These are phyloP conservation scores for Trogon surrucura DNA, from an alignment of 2,113 vertebrate species.

Conservation along the genomic window DNA sequence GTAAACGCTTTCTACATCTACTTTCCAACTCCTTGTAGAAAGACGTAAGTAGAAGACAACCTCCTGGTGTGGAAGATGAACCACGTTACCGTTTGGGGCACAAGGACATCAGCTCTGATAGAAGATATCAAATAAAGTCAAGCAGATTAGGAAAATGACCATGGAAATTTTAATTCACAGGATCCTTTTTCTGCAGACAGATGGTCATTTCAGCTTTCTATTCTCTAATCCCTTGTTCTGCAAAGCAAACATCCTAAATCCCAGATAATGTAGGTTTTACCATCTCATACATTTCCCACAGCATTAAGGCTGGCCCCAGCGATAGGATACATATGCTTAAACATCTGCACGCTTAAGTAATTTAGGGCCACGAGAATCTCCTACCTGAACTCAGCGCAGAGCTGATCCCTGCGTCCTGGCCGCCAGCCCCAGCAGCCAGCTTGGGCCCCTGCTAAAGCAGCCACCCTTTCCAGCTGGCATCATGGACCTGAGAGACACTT, in stretches of 20 bases:
- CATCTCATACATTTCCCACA: conserved; percentile 75
- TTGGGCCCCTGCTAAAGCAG: not conserved
- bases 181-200: conserved; percentile 72
- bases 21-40: not conserved
- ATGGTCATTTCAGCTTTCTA: conserved; percentile 84
- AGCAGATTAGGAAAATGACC: conserved; percentile 23
- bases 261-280: conserved; percentile 87
- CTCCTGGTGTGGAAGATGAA: not conserved
- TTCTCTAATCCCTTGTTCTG: conserved; percentile 82
- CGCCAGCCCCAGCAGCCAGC: not conserved
- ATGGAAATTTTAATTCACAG: conserved; percentile 52
- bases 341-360: conserved; percentile 75
- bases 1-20: not conserved
- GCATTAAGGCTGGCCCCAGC: conserved; percentile 79
- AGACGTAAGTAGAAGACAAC: not conserved
- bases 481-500: no score
- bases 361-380: not conserved
- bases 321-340: conserved; percentile 80
- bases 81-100: not conserved
- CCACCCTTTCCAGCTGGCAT: not conserved
- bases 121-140: not conserved
- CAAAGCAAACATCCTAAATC: conserved; percentile 83
- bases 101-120: not conserved
- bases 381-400: not conserved
- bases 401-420: not conserved